A percentile compares a stretch with the other conserved stretches of the same genome.
Evolutionary conservation across 2,113 vertebrate species (phyloP).

Genomic region (Actenoides hombroni): DNA sequence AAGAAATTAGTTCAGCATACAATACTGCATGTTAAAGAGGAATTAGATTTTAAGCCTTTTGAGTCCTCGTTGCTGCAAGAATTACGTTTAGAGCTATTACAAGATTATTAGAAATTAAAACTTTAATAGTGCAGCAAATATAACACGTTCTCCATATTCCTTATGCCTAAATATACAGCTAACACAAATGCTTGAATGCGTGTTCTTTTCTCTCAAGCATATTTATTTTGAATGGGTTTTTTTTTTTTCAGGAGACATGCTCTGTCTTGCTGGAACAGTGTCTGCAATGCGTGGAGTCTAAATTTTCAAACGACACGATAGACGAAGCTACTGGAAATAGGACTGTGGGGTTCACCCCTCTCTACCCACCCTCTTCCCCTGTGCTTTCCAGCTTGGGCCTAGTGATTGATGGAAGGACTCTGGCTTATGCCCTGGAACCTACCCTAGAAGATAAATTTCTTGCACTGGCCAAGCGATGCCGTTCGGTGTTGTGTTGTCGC

Average conservation of each 20-base stretch:
- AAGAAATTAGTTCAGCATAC: conserved; percentile 8
- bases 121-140: background rate
- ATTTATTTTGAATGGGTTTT: background rate
- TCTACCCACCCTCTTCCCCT: conserved; percentile 60
- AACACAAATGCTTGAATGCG: background rate
- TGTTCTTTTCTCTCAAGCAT: conserved; percentile 31
- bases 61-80: background rate
- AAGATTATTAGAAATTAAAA: background rate
- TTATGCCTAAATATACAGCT: background rate
- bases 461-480: conserved; percentile 86
- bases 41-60: conserved; percentile 1
- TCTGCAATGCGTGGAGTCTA: conserved; percentile 85
- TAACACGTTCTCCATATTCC: background rate
- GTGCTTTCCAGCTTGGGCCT: conserved; percentile 82
- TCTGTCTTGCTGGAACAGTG: conserved; percentile 88
- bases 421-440: conserved; percentile 91
- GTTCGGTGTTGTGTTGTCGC: conserved; percentile 92
- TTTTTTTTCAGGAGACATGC: conserved; percentile 86
- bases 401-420: conserved; percentile 91
- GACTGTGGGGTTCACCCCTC: conserved; percentile 65
- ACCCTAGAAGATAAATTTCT: conserved; percentile 92
- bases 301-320: conserved; percentile 72
- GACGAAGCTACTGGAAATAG: conserved; percentile 62
- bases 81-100: background rate
- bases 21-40: conserved; percentile 4